Percentiles rank a stretch among this genome's conserved stretches.
Conservation (phyloP, 1,140 invertebrate species). For the Apolygus lucorum region DNA sequence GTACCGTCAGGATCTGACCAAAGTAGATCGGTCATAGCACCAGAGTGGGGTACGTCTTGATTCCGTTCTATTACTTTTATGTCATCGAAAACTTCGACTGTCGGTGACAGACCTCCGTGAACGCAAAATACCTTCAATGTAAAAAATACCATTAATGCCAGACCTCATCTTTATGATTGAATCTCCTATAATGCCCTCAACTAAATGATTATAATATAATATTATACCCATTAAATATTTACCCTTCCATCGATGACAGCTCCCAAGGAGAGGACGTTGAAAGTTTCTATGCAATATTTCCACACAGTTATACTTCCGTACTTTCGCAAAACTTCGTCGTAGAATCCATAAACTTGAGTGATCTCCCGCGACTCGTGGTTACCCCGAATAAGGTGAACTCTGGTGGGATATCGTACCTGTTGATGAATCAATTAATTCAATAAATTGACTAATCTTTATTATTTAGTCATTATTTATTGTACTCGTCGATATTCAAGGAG, state of each 20-base stretch:
- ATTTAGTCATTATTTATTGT: neutral
- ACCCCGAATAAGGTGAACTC: conserved; percentile 92
- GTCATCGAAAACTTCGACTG: conserved; percentile 96
- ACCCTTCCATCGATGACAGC: conserved; percentile 96
- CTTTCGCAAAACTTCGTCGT: conserved; percentile 97
- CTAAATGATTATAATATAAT: too few relatives aligned
- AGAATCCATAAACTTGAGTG: conserved; percentile 99
- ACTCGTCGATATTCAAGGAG: too few relatives aligned
- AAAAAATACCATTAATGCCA: neutral
- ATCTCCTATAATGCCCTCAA: too few relatives aligned
- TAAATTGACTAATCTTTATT: too few relatives aligned
- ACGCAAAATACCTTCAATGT: conserved; percentile 99
- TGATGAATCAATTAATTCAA: conserved; percentile 34
- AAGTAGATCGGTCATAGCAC: conserved; percentile 98
- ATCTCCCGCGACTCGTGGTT: conserved; percentile 98
- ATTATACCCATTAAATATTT: conserved; percentile 32
- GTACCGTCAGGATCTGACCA: conserved; percentile 99
- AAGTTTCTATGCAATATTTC: conserved; percentile 98
- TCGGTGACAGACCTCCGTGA: conserved; percentile 96
- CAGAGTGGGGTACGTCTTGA: conserved; percentile 97
- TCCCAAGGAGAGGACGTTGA: conserved; percentile 95
- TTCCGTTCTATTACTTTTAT: conserved; percentile 98
- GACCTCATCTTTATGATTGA: too few relatives aligned
- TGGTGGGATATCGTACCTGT: conserved; percentile 93
- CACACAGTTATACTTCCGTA: conserved; percentile 98